phyloP scores from a whole-genome alignment of 2,113 vertebrate genomes.

The Tupaia tana region DNA sequence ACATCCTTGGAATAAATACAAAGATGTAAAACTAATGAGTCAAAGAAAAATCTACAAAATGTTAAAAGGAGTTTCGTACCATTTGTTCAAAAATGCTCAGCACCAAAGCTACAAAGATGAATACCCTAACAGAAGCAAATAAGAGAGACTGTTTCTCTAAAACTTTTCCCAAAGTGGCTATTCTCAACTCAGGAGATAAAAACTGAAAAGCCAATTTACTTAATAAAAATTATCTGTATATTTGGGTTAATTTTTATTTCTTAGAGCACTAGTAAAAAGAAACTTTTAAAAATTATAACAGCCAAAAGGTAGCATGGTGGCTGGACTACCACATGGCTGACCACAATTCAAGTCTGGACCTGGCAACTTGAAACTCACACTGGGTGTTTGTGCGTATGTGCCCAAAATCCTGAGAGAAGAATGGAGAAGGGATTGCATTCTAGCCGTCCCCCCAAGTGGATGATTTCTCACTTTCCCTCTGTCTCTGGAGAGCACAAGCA shows the following conservation, averaged over 20 bases:
- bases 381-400: no score
- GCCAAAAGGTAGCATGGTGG: no score
- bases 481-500: no score
- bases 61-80: background rate
- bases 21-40: background rate
- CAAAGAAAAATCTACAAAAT: background rate
- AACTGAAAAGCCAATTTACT: background rate
- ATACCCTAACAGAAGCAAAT: background rate
- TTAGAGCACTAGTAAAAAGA: background rate
- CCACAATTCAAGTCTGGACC: no score
- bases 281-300: no score
- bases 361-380: no score
- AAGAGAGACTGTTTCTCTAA: background rate
- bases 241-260: conserved; percentile 6
- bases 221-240: background rate
- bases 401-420: no score
- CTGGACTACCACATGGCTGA: no score
- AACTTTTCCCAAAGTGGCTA: background rate
- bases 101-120: background rate
- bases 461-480: no score
- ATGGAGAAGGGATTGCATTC: no score
- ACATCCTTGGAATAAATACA: background rate
- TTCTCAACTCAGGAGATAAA: background rate
- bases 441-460: no score
- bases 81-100: conserved; percentile 27